Conservation (phyloP, 2,113 vertebrate genomes). For the Mesitornis unicolor region DNA sequence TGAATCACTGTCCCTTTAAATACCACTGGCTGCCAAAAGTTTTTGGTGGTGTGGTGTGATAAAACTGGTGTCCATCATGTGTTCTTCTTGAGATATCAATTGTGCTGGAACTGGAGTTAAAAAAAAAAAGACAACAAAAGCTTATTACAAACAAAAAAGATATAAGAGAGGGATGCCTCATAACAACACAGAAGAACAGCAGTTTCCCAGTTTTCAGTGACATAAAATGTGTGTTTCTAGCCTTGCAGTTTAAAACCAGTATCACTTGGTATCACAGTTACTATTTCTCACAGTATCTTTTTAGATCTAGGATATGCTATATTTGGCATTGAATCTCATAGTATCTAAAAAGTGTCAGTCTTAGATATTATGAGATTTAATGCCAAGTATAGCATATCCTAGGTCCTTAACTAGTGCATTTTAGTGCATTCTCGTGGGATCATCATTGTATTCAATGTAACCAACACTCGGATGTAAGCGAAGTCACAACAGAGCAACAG, state of each 20-base stretch:
- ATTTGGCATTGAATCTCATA: too few species aligned
- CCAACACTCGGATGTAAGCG: neutral
- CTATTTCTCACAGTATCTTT: too few species aligned
- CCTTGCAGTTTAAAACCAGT: neutral
- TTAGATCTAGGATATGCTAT: too few species aligned
- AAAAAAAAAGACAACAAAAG: neutral
- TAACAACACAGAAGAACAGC: neutral
- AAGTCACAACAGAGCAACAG: neutral
- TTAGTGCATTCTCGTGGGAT: neutral
- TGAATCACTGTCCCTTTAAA: neutral
- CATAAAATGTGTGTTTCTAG: neutral
- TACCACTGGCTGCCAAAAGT: neutral
- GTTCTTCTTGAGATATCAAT: neutral
- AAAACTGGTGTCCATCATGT: neutral
- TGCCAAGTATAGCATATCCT: neutral
- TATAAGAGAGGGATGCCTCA: neutral
- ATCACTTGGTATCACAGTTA: neutral
- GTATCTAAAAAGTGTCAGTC: too few species aligned
- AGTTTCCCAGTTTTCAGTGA: slow-evolving; percentile 5
- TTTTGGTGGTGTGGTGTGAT: neutral
- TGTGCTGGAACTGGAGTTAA: neutral
- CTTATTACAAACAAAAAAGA: neutral
- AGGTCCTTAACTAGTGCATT: neutral
- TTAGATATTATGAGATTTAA: neutral
- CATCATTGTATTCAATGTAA: neutral